A percentile compares a stretch with the other conserved stretches of the same genome.
These are phyloP conservation scores for Pseudobourletiella spinata DNA, from an alignment of 1,140 invertebrate species.

Conservation along the genomic window DNA sequence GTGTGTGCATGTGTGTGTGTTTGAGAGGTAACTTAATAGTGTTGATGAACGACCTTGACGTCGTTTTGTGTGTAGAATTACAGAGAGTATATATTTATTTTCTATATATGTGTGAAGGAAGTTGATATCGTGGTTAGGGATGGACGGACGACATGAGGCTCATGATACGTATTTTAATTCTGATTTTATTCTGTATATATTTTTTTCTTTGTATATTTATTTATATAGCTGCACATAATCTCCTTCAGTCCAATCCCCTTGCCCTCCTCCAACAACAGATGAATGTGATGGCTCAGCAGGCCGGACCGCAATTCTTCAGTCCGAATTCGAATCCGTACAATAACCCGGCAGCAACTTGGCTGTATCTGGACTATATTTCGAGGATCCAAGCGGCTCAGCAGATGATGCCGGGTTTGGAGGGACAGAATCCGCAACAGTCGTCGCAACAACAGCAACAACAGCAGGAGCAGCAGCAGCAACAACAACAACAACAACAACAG, in stretches of 20 bases:
- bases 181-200: neutral
- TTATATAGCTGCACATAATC: constrained; percentile 17
- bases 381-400: constrained; percentile 31
- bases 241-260: constrained; percentile 20
- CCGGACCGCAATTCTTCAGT: constrained; percentile 6
- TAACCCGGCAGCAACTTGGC: constrained; percentile 28
- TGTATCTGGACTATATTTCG: constrained; percentile 31
- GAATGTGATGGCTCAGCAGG: constrained; percentile 23
- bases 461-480: neutral
- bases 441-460: neutral
- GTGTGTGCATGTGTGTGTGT: no score
- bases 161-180: no score
- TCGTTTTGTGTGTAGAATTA: no score
- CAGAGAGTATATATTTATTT: no score
- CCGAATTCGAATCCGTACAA: constrained; percentile 11
- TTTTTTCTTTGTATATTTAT: neutral
- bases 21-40: no score
- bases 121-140: no score
- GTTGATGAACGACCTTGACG: no score
- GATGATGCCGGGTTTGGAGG: constrained; percentile 13
- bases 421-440: neutral
- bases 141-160: no score
- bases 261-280: constrained; percentile 22
- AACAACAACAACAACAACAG: neutral
- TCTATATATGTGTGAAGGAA: no score